Evolutionary conservation across 2,888 invertebrate species (phyloP), one percentile per base, ranked within the genome.

Genomic region (Chymomyza amoena): DNA sequence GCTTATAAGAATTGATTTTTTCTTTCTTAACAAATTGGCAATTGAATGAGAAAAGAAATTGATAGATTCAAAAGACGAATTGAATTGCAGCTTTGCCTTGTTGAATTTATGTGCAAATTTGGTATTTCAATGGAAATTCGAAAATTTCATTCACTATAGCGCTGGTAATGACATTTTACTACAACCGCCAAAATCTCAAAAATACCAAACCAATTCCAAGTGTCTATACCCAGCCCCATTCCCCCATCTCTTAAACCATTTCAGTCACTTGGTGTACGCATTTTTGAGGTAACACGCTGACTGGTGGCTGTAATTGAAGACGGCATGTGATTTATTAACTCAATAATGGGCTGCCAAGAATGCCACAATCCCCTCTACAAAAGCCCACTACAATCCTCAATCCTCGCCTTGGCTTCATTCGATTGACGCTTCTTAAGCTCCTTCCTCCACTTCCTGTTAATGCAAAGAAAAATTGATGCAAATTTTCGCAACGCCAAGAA

Each of bases 251-350:
- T 25, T 25, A 2, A 25, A 52, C 63, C 62, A 57, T 71, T 73
- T 69, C 73, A 68, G 66, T 72, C 72, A 64, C 67, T 72, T 83
- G 69, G 61, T 74, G 71, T 61, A 61, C 45, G 68, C 57, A 81
- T 84, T 76, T 80, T 76, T 82, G 78, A 84, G 85, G 77, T 84
- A 84, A 81, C 69, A 70, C 66, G 76, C 50, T 66, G 66, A 20
- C 54, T 5, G 52, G 10, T 15, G 39, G 62, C 36, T 62, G 79
- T 86, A 86, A 82, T 82, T 82, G 82, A 78, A 81, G 82, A 72
- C 73, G 84, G 77, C 85, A 82, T 79, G 80, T 84, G 87, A 84
- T 84, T 84, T 84, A 84, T 84, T 84, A 84, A 87, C 84, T 87
- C 87, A 84, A 87, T 87, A 87, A 87, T 80, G 77, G 36, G 52